These are phyloP conservation scores for Tyrophagus putrescentiae DNA, from an alignment of 1,140 invertebrate genomes.

Conservation along the genomic window DNA sequence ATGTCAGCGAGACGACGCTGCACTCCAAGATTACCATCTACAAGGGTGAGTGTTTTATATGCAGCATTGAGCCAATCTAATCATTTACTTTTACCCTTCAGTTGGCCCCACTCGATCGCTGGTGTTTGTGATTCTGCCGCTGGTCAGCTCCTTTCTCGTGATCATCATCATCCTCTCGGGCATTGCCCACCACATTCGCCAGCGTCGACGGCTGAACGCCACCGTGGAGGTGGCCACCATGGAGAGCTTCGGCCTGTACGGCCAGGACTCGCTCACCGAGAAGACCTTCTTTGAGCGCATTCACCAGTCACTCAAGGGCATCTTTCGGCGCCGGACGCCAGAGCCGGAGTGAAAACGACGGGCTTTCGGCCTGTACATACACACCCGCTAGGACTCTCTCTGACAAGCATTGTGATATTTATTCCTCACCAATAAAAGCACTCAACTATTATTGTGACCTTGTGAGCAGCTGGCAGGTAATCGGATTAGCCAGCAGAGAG, in stretches of 20 bases:
- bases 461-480: too few relatives aligned
- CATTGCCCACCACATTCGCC: conserved; percentile 48
- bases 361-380: too few relatives aligned
- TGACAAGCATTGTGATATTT: too few relatives aligned
- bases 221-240: conserved; percentile 70
- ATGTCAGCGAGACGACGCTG: conserved; percentile 48
- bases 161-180: conserved; percentile 66
- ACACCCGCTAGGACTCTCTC: too few relatives aligned
- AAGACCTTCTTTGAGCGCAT: conserved; percentile 60
- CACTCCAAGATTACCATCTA: conserved; percentile 59
- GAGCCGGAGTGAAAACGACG: too few relatives aligned
- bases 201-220: conserved; percentile 39
- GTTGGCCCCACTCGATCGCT: conserved; percentile 56
- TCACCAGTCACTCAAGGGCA: conserved; percentile 2
- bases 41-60: conserved; percentile 44
- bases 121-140: conserved; percentile 66
- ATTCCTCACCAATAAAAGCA: too few relatives aligned
- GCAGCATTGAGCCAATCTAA: neutral
- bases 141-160: conserved; percentile 56
- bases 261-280: conserved; percentile 57
- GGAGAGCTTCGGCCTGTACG: conserved; percentile 45
- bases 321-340: too few relatives aligned
- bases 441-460: too few relatives aligned
- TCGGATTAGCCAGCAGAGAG: too few relatives aligned
- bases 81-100: conserved; percentile 37